Conservation (phyloP, 2,797 vertebrate genomes). For the Poeciliopsis presidionis region DNA sequence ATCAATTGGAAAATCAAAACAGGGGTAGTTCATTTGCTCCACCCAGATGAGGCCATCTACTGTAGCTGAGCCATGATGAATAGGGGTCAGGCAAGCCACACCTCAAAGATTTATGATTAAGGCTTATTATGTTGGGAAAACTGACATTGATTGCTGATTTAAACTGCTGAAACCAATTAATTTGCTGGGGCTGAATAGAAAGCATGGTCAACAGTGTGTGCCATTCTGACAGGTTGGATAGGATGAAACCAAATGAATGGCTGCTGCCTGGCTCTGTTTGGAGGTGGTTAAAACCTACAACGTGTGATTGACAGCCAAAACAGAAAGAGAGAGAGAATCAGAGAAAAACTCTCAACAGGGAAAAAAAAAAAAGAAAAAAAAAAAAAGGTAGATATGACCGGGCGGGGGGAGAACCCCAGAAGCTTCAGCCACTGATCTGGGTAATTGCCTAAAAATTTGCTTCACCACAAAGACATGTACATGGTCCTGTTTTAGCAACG, state of each 20-base stretch:
- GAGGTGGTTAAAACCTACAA: constrained; percentile 79
- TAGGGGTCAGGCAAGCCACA: constrained; percentile 79
- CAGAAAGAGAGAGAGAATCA: constrained; percentile 44
- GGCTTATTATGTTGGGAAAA: constrained; percentile 83
- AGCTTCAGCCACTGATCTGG: constrained; percentile 75
- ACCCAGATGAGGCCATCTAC: constrained; percentile 89
- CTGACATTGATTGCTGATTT: constrained; percentile 87
- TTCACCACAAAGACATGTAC: constrained; percentile 76
- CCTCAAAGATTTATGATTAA: constrained; percentile 85
- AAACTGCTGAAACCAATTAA: constrained; percentile 82
- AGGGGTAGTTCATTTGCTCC: constrained; percentile 90
- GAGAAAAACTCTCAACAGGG: constrained; percentile 23
- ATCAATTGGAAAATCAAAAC: constrained; percentile 94
- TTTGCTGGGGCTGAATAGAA: constrained; percentile 78
- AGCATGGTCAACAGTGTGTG: constrained; percentile 84
- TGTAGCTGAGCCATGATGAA: constrained; percentile 72
- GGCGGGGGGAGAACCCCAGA: constrained; percentile 41
- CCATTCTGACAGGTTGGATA: constrained; percentile 81
- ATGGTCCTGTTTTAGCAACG: constrained; percentile 77
- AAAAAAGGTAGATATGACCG: constrained; percentile 58
- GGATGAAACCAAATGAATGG: constrained; percentile 73
- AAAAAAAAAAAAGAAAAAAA: constrained; percentile 34
- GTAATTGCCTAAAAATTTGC: constrained; percentile 81
- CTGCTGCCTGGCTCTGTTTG: constrained; percentile 75
- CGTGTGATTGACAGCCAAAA: constrained; percentile 79